phyloP scores from a whole-genome alignment of 2,113 vertebrate species.

The Seriola aureovittata region DNA sequence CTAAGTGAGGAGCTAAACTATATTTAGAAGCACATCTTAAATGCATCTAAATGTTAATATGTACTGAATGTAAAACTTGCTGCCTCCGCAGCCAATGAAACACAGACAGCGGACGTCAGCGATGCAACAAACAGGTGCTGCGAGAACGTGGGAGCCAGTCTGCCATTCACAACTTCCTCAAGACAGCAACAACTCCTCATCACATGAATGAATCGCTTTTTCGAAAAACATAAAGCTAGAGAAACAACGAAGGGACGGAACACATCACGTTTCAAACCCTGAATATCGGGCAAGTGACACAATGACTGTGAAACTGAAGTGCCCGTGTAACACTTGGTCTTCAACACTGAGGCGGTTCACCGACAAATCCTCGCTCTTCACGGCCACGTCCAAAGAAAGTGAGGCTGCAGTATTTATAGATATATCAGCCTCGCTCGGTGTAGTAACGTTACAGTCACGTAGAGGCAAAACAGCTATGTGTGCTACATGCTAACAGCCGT shows the following conservation, averaged over 20 bases:
- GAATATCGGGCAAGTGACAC: neutral
- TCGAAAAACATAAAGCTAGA: neutral
- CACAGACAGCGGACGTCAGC: constrained; percentile 67
- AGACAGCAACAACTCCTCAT: constrained; percentile 21
- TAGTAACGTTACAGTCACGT: neutral
- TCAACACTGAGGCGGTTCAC: neutral
- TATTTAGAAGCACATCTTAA: neutral
- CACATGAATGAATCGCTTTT: constrained; percentile 2
- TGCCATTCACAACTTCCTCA: constrained; percentile 73
- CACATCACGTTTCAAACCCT: neutral
- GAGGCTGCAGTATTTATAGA: constrained; percentile 15
- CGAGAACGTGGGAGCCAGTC: constrained; percentile 50
- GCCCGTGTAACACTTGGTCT: neutral
- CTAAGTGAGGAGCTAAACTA: no score
- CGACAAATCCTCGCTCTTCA: neutral
- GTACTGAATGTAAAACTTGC: constrained; percentile 36
- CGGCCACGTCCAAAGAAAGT: neutral
- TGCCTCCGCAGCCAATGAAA: constrained; percentile 62
- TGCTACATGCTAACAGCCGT: constrained; percentile 14
- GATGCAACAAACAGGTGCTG: constrained; percentile 76
- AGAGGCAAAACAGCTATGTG: neutral
- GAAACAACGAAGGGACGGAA: neutral
- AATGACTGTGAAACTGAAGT: neutral
- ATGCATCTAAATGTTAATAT: constrained; percentile 4
- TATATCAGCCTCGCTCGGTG: neutral